Evolutionary conservation across 2,888 invertebrate species (phyloP).

Genomic region (Exocentrus adspersus): DNA sequence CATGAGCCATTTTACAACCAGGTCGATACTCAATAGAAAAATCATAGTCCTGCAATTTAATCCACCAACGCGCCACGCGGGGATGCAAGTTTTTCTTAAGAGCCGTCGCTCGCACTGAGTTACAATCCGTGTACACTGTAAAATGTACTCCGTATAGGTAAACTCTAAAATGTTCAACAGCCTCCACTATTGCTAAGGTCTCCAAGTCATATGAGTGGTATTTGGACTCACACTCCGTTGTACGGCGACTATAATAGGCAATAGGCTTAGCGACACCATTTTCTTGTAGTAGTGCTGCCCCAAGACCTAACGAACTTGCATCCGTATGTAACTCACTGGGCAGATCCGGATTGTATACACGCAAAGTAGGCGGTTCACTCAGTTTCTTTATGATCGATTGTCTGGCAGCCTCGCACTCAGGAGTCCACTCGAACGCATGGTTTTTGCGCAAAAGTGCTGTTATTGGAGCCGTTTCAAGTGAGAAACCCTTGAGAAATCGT

Average conservation of each 20-base stretch:
- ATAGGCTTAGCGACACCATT: conserved; percentile 30
- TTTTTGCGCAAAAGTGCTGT: background rate
- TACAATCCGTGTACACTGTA: conserved; percentile 49
- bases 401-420: background rate
- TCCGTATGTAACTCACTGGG: background rate
- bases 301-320: background rate
- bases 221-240: conserved; percentile 33
- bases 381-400: conserved; percentile 1
- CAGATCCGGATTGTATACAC: background rate
- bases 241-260: conserved; percentile 39
- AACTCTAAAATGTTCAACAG: conserved; percentile 31
- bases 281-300: background rate
- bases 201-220: conserved; percentile 45
- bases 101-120: conserved; percentile 38
- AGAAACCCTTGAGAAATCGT: conserved; percentile 1
- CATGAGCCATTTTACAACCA: conserved; percentile 13
- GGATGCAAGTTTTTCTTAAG: conserved; percentile 21
- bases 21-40: conserved; percentile 15
- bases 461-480: background rate
- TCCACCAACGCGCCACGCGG: conserved; percentile 22
- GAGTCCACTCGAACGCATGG: conserved; percentile 5
- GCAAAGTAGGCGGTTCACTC: background rate
- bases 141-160: conserved; percentile 38
- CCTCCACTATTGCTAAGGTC: conserved; percentile 41
- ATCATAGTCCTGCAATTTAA: conserved; percentile 22